Evolutionary conservation across 1,140 invertebrate species (phyloP).

Genomic region (Phthorimaea operculella): DNA sequence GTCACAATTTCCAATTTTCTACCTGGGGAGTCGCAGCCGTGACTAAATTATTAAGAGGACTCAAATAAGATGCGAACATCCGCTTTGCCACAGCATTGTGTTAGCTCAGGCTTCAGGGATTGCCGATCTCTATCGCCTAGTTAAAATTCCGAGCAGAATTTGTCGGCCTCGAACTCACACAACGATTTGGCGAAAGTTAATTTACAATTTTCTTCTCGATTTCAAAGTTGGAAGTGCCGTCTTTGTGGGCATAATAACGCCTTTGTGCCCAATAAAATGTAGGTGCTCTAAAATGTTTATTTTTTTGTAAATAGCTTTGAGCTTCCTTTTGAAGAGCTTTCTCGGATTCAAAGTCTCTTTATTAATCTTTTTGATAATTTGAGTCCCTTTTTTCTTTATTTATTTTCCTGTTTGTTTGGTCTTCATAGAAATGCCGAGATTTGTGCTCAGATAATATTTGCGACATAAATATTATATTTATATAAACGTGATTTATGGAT

Average conservation of each 20-base stretch:
- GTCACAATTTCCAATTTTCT: constrained; percentile 63
- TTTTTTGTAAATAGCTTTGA: background rate
- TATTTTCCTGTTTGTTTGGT: too few species aligned
- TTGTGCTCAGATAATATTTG: too few species aligned
- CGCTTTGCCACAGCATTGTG: constrained; percentile 53
- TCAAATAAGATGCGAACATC: constrained; percentile 61
- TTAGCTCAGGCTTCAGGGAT: constrained; percentile 46
- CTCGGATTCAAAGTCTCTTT: too few species aligned
- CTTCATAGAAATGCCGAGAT: too few species aligned
- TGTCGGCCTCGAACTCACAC: constrained; percentile 46
- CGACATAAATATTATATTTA: background rate
- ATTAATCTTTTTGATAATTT: too few species aligned
- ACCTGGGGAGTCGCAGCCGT: constrained; percentile 51
- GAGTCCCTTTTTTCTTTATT: too few species aligned
- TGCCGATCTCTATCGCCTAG: constrained; percentile 58
- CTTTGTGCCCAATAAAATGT: background rate
- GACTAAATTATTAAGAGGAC: constrained; percentile 59
- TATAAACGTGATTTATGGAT: background rate
- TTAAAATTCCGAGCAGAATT: constrained; percentile 58
- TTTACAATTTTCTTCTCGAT: constrained; percentile 44
- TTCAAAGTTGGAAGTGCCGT: constrained; percentile 22
- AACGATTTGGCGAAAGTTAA: constrained; percentile 48
- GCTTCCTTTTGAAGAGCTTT: too few species aligned
- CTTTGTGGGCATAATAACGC: constrained; percentile 5
- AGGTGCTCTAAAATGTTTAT: background rate